Percentiles rank a stretch among this genome's conserved stretches.
These are phyloP conservation scores for Drosophila mimica DNA, from an alignment of 2,888 invertebrate species.

Conservation along the genomic window DNA sequence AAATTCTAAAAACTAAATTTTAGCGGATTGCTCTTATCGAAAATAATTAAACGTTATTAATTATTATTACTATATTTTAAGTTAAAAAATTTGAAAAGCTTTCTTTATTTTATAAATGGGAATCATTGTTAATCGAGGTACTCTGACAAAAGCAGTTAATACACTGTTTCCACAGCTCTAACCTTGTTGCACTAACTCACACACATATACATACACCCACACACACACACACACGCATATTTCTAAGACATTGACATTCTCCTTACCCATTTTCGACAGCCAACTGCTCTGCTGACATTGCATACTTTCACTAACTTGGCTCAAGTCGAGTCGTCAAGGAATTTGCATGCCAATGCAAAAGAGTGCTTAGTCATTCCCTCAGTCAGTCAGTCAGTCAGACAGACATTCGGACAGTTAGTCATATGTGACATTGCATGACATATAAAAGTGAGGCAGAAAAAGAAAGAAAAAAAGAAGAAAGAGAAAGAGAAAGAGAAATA, in stretches of 20 bases:
- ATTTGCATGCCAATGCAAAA: conserved; percentile 71
- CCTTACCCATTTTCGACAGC: conserved; percentile 1
- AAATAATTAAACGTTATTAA: too few relatives aligned
- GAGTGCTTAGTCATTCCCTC: conserved; percentile 55
- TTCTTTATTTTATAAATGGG: not conserved
- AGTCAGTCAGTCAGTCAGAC: conserved; percentile 43
- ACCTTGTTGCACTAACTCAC: conserved; percentile 6
- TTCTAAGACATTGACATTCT: conserved; percentile 48
- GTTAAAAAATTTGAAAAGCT: not conserved
- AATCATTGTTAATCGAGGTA: not conserved
- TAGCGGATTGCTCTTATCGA: not conserved
- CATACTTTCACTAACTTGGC: conserved; percentile 64
- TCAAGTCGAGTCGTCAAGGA: conserved; percentile 55
- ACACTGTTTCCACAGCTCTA: conserved; percentile 29
- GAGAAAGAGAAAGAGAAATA: too few relatives aligned
- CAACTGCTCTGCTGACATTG: conserved; percentile 53
- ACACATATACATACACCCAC: conserved; percentile 13
- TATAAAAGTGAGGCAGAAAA: conserved; percentile 20
- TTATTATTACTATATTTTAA: too few relatives aligned
- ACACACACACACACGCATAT: conserved; percentile 14
- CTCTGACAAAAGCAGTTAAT: conserved; percentile 25
- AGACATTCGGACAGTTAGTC: conserved; percentile 40
- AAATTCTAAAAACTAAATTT: not conserved
- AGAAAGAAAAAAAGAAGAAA: not conserved
- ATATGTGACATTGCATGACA: conserved; percentile 70